A percentile compares a stretch with the other conserved stretches of the same genome.
Evolutionary conservation across 2,888 invertebrate genomes (phyloP).

Genomic region (Noctua comes): DNA sequence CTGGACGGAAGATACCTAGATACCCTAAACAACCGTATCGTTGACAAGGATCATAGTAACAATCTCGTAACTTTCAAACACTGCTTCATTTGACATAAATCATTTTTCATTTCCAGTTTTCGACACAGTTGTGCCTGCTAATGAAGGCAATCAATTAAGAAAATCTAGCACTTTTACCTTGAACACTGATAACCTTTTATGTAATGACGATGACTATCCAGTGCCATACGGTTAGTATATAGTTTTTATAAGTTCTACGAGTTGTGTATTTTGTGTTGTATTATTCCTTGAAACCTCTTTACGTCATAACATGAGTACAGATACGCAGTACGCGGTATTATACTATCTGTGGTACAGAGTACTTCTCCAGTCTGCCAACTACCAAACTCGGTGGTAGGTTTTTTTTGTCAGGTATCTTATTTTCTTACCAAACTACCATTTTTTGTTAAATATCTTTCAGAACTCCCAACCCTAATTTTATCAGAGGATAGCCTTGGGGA

Average conservation of each 20-base stretch:
- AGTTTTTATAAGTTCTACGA: background rate
- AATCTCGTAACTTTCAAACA: background rate
- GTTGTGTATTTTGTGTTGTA: background rate
- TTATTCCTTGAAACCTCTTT: background rate
- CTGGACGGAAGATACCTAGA: too few species aligned
- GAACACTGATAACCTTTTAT: constrained; percentile 7
- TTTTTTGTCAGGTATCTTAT: background rate
- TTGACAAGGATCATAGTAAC: background rate
- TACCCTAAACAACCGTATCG: background rate
- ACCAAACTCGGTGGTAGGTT: background rate
- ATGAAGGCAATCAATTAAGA: constrained; percentile 1
- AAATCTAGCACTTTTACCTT: background rate
- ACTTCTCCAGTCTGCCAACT: background rate
- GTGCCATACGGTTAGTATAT: constrained; percentile 55
- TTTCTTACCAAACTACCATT: too few species aligned
- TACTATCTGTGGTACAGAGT: too few species aligned
- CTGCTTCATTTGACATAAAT: background rate
- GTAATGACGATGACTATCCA: background rate
- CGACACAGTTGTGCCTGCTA: constrained; percentile 11
- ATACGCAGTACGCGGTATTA: too few species aligned
- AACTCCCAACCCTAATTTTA: constrained; percentile 39
- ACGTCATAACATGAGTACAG: background rate
- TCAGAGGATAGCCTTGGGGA: constrained; percentile 69
- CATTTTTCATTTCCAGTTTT: constrained; percentile 32
- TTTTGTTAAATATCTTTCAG: constrained; percentile 22